These are phyloP conservation scores for Drosophila recens DNA, from an alignment of 2,888 invertebrate genomes.

Conservation along the genomic window DNA sequence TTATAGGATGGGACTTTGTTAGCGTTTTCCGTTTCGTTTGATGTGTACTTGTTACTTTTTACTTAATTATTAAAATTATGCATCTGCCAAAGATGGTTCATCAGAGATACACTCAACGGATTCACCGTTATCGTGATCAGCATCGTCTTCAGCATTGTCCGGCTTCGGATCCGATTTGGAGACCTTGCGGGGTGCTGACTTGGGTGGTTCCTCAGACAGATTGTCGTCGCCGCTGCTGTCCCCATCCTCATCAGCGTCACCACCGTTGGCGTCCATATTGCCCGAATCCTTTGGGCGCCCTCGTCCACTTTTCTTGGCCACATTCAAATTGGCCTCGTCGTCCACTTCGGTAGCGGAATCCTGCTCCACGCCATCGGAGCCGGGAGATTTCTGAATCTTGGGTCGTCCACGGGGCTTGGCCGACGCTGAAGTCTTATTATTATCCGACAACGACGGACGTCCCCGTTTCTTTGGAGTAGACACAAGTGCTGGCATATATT, in stretches of 20 bases:
- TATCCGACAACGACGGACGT: slow-evolving; percentile 39
- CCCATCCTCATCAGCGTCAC: slow-evolving; percentile 29
- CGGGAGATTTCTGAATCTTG: slow-evolving; percentile 28
- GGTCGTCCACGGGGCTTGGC: slow-evolving; percentile 52
- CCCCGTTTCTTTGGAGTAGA: slow-evolving; percentile 66
- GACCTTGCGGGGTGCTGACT: background rate
- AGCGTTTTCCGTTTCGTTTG: slow-evolving; percentile 9
- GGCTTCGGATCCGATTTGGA: background rate
- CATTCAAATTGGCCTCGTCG: slow-evolving; percentile 21
- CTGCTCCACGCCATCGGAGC: slow-evolving; percentile 29
- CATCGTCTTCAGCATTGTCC: slow-evolving; percentile 11
- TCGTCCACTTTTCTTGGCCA: slow-evolving; percentile 57
- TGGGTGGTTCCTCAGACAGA: slow-evolving; percentile 9
- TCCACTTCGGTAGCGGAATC: slow-evolving; percentile 35
- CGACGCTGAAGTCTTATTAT: background rate
- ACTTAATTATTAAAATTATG: slow-evolving; percentile 28
- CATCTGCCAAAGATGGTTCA: slow-evolving; percentile 32
- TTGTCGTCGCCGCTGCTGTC: slow-evolving; percentile 23
- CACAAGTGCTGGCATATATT: slow-evolving; percentile 18
- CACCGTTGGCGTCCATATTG: slow-evolving; percentile 25
- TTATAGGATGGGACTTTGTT: background rate
- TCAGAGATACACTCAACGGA: slow-evolving; percentile 52
- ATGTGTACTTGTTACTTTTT: slow-evolving; percentile 26
- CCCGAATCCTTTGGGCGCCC: slow-evolving; percentile 43
- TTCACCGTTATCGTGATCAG: slow-evolving; percentile 21